Evolutionary conservation across 1,140 invertebrate genomes (phyloP), one percentile per base, ranked within the genome.

Genomic region (Leucophenga varia): DNA sequence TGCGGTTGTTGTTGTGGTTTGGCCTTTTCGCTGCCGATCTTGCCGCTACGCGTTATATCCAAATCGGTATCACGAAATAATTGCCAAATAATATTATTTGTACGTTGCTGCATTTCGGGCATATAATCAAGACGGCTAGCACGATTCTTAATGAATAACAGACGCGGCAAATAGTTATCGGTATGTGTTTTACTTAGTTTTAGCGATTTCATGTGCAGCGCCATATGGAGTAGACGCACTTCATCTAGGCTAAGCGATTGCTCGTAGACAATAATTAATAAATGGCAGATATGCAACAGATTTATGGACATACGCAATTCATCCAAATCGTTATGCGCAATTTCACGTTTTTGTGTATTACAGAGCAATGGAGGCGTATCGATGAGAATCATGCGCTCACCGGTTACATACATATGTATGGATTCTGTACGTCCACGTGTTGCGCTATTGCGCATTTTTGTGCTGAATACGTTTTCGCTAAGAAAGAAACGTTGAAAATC

Each of bases 231-330:
- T 0, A 75, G 37, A 37, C 69, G 63, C 21, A 82, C 47, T 54
- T 81, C 80, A 52, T 80, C 80, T 44, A 81, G 82, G 77, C 93
- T 91, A 14, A 87, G 79, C 67, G 10, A 25, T 85, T 87, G 91
- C 70, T 95, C 91, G 65, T 95, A 86, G 0, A 91, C 85, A 37
- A 93, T 81, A 43, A 96, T 80, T 3, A 95, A 79, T 1, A 93
- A 81, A 75, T 96, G 91, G 67, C 92, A 95, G n/a, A 95, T 86
- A 10, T 88, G 87, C 75, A 94, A 84, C 18, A 95, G 72, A 72
- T 92, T 92, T 7, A 91, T 86, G 17, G 88, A 81, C 38, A 90
- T 79, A 68, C 95, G 90, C 14, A 95, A 73, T 12, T 86, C 86
- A 52, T 89, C 84, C 19, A 90, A 59, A 31, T 75, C 68, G 37